Base-by-base conservation (phyloP, 2,888 invertebrate genomes). In the Orchestes rusci region DNA sequence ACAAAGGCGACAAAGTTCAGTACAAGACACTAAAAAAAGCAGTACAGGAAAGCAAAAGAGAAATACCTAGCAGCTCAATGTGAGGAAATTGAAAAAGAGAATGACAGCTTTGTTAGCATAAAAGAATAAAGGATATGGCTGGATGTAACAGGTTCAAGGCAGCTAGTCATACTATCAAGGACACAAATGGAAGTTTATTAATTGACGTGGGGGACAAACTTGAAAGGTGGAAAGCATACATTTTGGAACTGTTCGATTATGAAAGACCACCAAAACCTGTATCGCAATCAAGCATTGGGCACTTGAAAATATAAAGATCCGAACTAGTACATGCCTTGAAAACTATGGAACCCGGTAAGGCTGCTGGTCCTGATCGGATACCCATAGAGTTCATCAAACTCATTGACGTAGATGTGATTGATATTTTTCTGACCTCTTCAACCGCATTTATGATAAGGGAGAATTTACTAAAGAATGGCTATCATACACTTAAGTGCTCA, bases 251-350 rank as follows among this genome's bases (percentile, higher is more conserved):
- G 8, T 30, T 30, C 30, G 12, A 30, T 30, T 8, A 12, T 30
- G 12, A 30, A 30, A 23, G 23, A 23, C 23, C 23, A 7, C 23
- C 23, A 23, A 23, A 23, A 23, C 23, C 10, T 5, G 23, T 23
- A 23, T 23, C 10, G 10, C 7, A 23, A 23, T 7, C 30, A 30
- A 30, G 12, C 30, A 30, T 10, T 5, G 5, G 5, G 12, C 30
- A 30, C 30, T 30, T 30, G 12, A 30, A 30, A 30, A 30, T 30
- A 30, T 30, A n/a, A 30, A 30, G 30, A 30, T 30, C 30, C 7
- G 30, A 30, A 30, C 7, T 30, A 30, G 8, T 30, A 30, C 13
- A 30, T 12, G 30, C 5, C 30, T 30, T 30, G 30, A 13, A 30
- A 12, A 30, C 30, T 30, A 13, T 5, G 8, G 12, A 12, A 12